Evolutionary conservation across 2,797 vertebrate species (phyloP).

Genomic region (Liasis olivaceus): DNA sequence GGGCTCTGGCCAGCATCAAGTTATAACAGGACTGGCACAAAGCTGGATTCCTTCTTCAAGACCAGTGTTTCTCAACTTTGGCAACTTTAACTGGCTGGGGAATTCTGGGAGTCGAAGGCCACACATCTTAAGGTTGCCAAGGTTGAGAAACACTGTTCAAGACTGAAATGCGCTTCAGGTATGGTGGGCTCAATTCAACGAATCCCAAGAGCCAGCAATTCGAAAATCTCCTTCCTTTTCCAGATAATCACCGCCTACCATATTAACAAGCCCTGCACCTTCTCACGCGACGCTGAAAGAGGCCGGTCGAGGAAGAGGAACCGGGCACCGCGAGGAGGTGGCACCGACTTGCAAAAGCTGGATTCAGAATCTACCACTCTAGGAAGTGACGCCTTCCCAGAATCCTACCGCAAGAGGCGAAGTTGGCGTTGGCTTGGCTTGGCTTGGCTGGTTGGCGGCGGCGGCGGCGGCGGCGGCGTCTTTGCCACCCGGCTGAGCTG

Average conservation of each 20-base stretch:
- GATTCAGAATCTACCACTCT: constrained; percentile 59
- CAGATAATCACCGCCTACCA: not conserved
- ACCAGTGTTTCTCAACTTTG: too few relatives aligned
- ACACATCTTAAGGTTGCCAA: too few relatives aligned
- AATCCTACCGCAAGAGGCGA: constrained; percentile 72
- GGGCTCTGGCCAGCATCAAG: not conserved
- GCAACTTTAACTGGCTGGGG: too few relatives aligned
- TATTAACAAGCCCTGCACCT: not conserved
- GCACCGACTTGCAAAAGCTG: constrained; percentile 44
- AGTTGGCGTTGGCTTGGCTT: constrained; percentile 67
- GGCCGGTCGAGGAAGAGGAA: not conserved
- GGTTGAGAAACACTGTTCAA: not conserved
- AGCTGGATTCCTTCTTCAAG: not conserved
- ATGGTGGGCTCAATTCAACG: not conserved
- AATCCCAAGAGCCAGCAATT: not conserved
- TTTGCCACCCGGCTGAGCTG: not conserved
- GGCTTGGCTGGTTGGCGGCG: not conserved
- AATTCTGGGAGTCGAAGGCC: too few relatives aligned
- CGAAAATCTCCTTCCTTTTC: not conserved
- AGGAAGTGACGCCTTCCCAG: constrained; percentile 85
- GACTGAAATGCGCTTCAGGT: not conserved
- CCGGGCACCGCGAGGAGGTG: not conserved
- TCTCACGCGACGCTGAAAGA: not conserved
- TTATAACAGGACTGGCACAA: not conserved
- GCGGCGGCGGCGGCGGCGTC: not conserved